Percentiles rank a stretch among this genome's conserved stretches.
Conservation (phyloP, 2,113 vertebrate species). For the Vombatus ursinus region DNA sequence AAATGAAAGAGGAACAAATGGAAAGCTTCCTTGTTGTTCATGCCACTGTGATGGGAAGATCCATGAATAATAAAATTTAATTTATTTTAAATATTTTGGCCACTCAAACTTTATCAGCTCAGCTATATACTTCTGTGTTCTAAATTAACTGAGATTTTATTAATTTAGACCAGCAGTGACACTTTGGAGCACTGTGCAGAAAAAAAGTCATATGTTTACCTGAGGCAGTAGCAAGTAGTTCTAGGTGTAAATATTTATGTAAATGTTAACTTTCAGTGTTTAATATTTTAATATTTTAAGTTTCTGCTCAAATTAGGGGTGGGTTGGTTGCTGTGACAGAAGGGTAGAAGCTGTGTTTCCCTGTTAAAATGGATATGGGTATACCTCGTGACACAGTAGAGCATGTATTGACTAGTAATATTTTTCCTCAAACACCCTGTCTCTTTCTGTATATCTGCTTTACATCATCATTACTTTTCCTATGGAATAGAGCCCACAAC, state of each 20-base stretch:
- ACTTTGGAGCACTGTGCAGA: not conserved
- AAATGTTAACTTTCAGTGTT: not conserved
- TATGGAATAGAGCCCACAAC: not conserved
- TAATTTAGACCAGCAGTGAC: not conserved
- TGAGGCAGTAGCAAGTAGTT: not conserved
- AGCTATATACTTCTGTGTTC: not conserved
- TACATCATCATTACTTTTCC: not conserved
- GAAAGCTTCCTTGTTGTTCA: not conserved
- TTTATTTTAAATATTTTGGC: slow-evolving; percentile 43
- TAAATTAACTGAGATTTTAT: not conserved
- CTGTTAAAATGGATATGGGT: not conserved
- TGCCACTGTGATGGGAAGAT: not conserved
- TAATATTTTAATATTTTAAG: not conserved
- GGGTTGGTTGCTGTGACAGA: not conserved
- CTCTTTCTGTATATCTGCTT: not conserved
- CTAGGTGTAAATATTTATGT: slow-evolving; percentile 5
- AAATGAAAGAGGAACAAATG: not conserved
- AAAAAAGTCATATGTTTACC: slow-evolving; percentile 13
- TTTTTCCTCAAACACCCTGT: not conserved
- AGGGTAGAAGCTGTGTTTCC: not conserved
- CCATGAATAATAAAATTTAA: slow-evolving; percentile 2
- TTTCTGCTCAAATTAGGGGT: not conserved
- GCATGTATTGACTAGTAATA: not conserved
- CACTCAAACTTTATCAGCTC: not conserved
- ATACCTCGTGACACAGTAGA: not conserved